These are phyloP conservation scores for Trachemys scripta DNA, from an alignment of 2,113 vertebrate genomes.

Conservation along the genomic window DNA sequence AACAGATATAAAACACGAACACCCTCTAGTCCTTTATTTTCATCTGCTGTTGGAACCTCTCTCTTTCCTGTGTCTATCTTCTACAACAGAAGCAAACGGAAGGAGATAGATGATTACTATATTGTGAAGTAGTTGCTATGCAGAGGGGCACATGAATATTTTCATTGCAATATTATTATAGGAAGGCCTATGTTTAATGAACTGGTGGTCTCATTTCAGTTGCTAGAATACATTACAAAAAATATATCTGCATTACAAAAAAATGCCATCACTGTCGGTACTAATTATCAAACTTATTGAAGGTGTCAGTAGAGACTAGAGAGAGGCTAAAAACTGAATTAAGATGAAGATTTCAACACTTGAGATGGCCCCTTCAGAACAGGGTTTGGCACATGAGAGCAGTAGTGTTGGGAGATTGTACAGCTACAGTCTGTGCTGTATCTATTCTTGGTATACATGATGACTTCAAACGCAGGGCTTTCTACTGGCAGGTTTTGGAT, in stretches of 20 bases:
- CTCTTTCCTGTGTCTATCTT: neutral
- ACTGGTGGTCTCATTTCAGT: neutral
- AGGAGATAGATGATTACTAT: neutral
- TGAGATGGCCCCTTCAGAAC: neutral
- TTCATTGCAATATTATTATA: neutral
- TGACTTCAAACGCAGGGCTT: neutral
- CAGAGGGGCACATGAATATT: neutral
- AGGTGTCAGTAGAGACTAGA: neutral
- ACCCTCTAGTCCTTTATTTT: neutral
- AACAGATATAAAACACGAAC: neutral
- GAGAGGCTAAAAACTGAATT: neutral
- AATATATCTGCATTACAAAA: neutral
- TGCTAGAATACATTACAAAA: neutral
- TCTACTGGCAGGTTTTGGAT: neutral
- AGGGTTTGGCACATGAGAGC: neutral
- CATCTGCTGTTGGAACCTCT: neutral
- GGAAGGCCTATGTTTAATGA: neutral
- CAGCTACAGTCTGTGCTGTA: neutral
- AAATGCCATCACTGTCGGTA: neutral
- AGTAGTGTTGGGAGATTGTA: rapidly evolving
- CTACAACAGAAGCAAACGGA: neutral
- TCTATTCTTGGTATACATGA: neutral
- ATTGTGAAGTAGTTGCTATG: neutral
- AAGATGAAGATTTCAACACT: neutral
- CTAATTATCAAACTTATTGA: neutral